Evolutionary conservation across 2,888 invertebrate species (phyloP), one percentile per base, ranked within the genome.

Genomic region (Vandiemenella viatica): DNA sequence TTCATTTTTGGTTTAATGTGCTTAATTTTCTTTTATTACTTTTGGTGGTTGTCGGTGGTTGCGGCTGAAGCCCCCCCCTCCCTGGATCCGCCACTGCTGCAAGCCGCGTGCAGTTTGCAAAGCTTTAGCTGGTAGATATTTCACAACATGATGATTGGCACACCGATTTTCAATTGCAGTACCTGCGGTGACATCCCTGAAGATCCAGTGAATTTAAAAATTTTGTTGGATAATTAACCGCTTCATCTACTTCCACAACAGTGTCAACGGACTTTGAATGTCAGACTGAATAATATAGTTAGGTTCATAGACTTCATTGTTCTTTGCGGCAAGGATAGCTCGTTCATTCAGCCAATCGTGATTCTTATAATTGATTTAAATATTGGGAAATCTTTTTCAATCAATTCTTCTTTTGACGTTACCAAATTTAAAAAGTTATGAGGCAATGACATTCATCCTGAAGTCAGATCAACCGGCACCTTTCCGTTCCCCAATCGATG

Each of bases 41-140:
- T n/a, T n/a, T n/a, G n/a, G n/a, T n/a, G n/a, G n/a, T n/a, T n/a
- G n/a, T n/a, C n/a, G n/a, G n/a, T n/a, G n/a, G n/a, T n/a, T n/a
- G n/a, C n/a, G n/a, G n/a, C n/a, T n/a, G n/a, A n/a, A n/a, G n/a
- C n/a, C n/a, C n/a, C n/a, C n/a, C n/a, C n/a, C n/a, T n/a, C n/a
- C n/a, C n/a, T n/a, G n/a, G n/a, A n/a, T n/a, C n/a, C n/a, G n/a
- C n/a, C n/a, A n/a, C n/a, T n/a, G n/a, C 32, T 26, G 45, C 45
- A 43, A 60, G 53, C 22, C 53, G 47, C 13, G 52, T 57, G 38
- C 59, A n/a, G 58, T 46, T 61, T 60, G 49, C 60, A 59, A 21
- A 59, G 53, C 44, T 48, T 45, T 51, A 53, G 55, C 38, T 47
- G 52, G 46, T 58, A 50, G 37, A n/a, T n/a, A n/a, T n/a, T n/a